Evolutionary conservation across 35 echinoderm and acorn worm genomes (phyloP).

Genomic region (Holothuria glaberrima): DNA sequence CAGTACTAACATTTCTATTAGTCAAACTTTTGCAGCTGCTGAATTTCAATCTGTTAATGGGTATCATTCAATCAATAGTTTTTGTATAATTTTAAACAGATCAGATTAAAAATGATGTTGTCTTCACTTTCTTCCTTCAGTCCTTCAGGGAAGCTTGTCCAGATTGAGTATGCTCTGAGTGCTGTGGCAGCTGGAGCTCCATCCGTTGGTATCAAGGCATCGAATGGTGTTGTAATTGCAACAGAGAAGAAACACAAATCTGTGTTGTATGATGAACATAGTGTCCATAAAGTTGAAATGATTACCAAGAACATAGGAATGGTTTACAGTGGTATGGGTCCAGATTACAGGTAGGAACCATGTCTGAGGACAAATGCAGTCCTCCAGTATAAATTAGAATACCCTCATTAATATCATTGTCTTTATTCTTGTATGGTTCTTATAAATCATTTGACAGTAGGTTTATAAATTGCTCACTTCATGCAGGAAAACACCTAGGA

Average conservation of each 20-base stretch:
- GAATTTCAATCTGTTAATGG: no score
- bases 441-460: no score
- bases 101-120: conserved; percentile 1
- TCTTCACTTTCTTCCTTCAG: conserved; percentile 42
- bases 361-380: no score
- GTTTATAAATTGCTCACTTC: no score
- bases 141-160: conserved; percentile 97
- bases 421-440: no score
- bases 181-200: conserved; percentile 94
- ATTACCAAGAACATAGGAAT: conserved; percentile 99
- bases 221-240: conserved; percentile 98
- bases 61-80: no score
- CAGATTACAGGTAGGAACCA: conserved; percentile 84
- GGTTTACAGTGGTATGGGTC: conserved; percentile 99
- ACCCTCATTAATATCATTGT: no score
- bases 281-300: conserved; percentile 92
- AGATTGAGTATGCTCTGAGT: conserved; percentile 99
- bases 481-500: no score
- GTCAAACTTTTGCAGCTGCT: no score
- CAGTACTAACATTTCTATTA: no score
- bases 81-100: neutral
- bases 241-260: conserved; percentile 99
- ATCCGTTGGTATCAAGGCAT: conserved; percentile 95
- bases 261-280: conserved; percentile 95
- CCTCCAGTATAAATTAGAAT: no score